Base-by-base conservation (phyloP, 2,888 invertebrate genomes). In the Sycophila texana region DNA sequence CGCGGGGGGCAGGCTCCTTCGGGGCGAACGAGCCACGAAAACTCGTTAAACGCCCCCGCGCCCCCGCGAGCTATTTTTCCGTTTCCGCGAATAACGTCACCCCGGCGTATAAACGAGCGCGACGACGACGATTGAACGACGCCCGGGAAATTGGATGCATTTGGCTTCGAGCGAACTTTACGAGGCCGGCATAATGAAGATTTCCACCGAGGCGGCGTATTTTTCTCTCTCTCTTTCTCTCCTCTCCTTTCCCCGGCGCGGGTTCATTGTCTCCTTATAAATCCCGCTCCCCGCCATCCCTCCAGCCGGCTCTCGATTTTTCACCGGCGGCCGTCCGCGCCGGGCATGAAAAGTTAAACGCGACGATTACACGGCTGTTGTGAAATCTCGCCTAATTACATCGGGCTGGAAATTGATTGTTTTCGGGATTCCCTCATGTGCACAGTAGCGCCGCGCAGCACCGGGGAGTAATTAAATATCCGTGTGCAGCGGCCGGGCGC, bases 1-100 rank as follows among this genome's bases (percentile, higher is more conserved):
- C 82, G 81, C 83, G 84, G 84, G 81, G 76, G 78, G 73, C 82
- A 83, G 82, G 83, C 81, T 81, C 75, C 73, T 75, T 79, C 71
- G 55, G 39, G 39, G 22, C 60, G 73, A 63, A 73, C 73, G 65
- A 70, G 60, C 67, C 76, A 79, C 74, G 74, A 60, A 81, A 80
- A 78, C 82, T 83, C 82, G 81, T 83, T 82, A 81, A 81, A 80
- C 75, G 72, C 71, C 57, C 63, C 26, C 22, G 55, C n/a, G 57
- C 47, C 53, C 60, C 63, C 58, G 78, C 79, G 77, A 74, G 79
- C 81, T 82, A 84, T 82, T 84, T 83, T 84, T 84, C 82, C 81
- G 75, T 84, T 84, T 83, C 83, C 80, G 81, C 81, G 82, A 83
- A 84, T 65, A 67, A 71, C 71, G 77, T 77, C 78, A 79, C 79